A percentile compares a stretch with the other conserved stretches of the same genome.
phyloP scores from a whole-genome alignment of 2,113 vertebrate genomes.

The Platanista minor region DNA sequence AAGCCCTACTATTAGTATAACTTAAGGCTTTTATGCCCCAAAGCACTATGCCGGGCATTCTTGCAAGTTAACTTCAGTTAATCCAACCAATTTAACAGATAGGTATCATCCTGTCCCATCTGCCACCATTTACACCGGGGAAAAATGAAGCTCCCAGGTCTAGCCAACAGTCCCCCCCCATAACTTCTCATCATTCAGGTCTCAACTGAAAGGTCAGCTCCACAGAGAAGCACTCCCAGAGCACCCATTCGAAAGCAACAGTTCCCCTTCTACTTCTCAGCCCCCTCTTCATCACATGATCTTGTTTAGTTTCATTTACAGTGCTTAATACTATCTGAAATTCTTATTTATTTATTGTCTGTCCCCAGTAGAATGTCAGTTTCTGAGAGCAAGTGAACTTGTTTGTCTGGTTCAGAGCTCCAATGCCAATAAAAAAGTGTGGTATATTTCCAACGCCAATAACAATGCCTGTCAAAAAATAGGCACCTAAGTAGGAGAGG shows the following conservation, averaged over 20 bases:
- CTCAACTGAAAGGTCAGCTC: not conserved
- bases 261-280: not conserved
- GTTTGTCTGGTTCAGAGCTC: not conserved
- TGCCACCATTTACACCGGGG: not conserved
- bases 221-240: not conserved
- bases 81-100: not conserved
- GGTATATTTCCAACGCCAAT: not conserved
- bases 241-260: not conserved
- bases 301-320: not conserved
- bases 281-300: not conserved
- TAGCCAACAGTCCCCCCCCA: not conserved
- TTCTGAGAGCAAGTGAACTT: not conserved
- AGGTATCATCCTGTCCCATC: not conserved
- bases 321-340: not conserved
- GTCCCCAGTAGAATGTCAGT: not conserved
- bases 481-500: not conserved
- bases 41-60: not conserved
- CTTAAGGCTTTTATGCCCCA: not conserved
- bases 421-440: not conserved
- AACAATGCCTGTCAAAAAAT: not conserved
- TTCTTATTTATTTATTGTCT: not conserved
- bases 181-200: not conserved
- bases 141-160: not conserved
- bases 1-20: not conserved
- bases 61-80: not conserved